Base-by-base conservation (phyloP, 2,888 invertebrate genomes). In the Clivina fossor region DNA sequence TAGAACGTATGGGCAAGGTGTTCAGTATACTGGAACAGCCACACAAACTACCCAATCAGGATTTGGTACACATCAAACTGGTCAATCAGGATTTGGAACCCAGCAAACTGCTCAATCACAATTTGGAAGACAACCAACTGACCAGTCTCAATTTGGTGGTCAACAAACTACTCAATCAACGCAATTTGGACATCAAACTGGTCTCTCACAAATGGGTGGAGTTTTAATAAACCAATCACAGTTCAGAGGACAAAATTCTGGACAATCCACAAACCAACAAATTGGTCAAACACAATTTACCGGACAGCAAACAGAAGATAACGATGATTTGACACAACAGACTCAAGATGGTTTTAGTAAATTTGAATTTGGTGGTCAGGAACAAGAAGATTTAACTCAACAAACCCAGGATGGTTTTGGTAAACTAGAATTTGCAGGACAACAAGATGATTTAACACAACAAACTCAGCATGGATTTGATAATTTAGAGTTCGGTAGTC, bases 391-490 rank as follows among this genome's bases (percentile, higher is more conserved):
- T 48, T 57, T 50, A 7, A 51, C 53, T 8, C 60, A 61, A 58
- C 57, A 62, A 32, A 49, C 33, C 41, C 55, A 58, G 44, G 38
- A 50, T 9, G 44, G 33, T 7, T 41, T 22, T 32, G 41, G 48
- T 49, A 46, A 40, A 24, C 13, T 62, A 19, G 60, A 62, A 37
- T 58, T 60, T 50, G 62, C 56, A 5, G 58, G 60, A 9, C 54
- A 61, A 56, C 47, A 56, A 47, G 46, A 61, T 60, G 26, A 57
- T 58, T 37, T 64, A 43, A 60, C 60, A 3, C 65, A 68, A 56
- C 49, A 62, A 57, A 57, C 50, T 53, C 54, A 59, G 46, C 37
- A 56, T 48, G 44, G 73, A 71, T 60, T 65, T 71, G 38, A 67
- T 69, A 19, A 68, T 63, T 53, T 63, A 69, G 37, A 69, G 20